A percentile compares a stretch with the other conserved stretches of the same genome.
phyloP scores from a whole-genome alignment of 1,140 invertebrate species.

The Drosophila orosa region DNA sequence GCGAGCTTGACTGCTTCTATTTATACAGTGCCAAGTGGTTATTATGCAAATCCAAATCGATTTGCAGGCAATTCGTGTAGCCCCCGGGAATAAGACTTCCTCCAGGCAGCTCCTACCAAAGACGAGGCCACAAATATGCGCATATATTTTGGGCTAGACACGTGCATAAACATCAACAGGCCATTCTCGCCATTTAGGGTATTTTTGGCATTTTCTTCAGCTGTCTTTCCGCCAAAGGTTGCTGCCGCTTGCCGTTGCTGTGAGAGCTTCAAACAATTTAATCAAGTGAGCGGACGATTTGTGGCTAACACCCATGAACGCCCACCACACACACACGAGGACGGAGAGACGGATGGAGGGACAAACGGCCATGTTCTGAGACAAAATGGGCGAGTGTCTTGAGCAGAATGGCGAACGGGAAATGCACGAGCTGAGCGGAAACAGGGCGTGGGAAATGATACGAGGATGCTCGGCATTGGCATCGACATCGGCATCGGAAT shows the following conservation, averaged over 20 bases:
- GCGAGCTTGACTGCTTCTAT: constrained; percentile 33
- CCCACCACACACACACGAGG: not conserved
- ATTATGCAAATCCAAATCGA: constrained; percentile 58
- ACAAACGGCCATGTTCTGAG: not conserved
- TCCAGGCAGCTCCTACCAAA: constrained; percentile 8
- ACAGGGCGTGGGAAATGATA: constrained; percentile 60
- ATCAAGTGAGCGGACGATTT: constrained; percentile 70
- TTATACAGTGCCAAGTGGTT: constrained; percentile 25
- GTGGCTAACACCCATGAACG: constrained; percentile 53
- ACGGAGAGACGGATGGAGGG: not conserved
- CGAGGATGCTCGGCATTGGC: constrained; percentile 14
- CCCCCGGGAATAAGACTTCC: constrained; percentile 10
- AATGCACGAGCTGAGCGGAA: constrained; percentile 69
- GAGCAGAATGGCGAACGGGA: constrained; percentile 43
- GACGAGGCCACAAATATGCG: constrained; percentile 41
- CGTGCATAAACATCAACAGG: constrained; percentile 58
- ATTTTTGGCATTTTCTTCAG: constrained; percentile 47
- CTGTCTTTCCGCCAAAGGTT: constrained; percentile 14
- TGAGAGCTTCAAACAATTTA: constrained; percentile 68
- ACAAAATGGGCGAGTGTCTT: constrained; percentile 47
- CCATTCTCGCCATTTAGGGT: constrained; percentile 54
- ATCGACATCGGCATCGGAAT: constrained; percentile 18
- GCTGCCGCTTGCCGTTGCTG: constrained; percentile 6
- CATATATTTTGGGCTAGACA: constrained; percentile 59
- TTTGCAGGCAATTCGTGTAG: constrained; percentile 46